A percentile compares a stretch with the other conserved stretches of the same genome.
phyloP scores from a whole-genome alignment of 2,888 invertebrate genomes.

The Acanthosepion esculentum region DNA sequence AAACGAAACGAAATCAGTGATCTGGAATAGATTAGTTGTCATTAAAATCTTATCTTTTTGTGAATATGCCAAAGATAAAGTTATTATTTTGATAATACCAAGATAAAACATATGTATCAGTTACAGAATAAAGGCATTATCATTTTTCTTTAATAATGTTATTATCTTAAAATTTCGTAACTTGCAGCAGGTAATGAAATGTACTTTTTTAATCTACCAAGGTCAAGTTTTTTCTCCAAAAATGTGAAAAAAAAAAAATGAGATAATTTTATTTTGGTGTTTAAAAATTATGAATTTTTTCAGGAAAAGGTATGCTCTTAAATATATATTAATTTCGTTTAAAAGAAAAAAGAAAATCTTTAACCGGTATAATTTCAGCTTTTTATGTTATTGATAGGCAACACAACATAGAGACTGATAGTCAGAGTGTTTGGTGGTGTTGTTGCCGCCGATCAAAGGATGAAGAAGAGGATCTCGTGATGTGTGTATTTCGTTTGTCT shows the following conservation, averaged over 20 bases:
- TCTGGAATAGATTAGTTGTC: not conserved
- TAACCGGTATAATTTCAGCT: not conserved
- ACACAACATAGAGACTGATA: not conserved
- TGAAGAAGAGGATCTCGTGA: conserved; percentile 6
- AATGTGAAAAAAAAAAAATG: not conserved
- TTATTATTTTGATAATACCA: not conserved
- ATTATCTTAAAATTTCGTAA: not conserved
- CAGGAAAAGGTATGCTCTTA: not conserved
- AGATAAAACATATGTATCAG: not conserved
- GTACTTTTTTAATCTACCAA: conserved; percentile 13
- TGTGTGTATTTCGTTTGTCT: not conserved
- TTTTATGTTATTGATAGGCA: not conserved
- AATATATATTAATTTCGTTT: not conserved
- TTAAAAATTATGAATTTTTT: not conserved
- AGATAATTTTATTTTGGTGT: not conserved
- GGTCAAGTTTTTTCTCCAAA: not conserved
- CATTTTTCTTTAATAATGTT: not conserved
- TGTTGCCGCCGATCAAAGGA: not conserved
- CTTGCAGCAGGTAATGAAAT: not conserved
- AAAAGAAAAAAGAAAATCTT: too few relatives aligned
- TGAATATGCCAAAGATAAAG: not conserved
- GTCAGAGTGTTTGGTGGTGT: not conserved
- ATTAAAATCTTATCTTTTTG: not conserved
- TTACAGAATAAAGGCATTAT: not conserved
- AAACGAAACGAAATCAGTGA: conserved; percentile 43